Evolutionary conservation across 1,140 invertebrate species (phyloP), one percentile per base, ranked within the genome.

Genomic region (Apis laboriosa): DNA sequence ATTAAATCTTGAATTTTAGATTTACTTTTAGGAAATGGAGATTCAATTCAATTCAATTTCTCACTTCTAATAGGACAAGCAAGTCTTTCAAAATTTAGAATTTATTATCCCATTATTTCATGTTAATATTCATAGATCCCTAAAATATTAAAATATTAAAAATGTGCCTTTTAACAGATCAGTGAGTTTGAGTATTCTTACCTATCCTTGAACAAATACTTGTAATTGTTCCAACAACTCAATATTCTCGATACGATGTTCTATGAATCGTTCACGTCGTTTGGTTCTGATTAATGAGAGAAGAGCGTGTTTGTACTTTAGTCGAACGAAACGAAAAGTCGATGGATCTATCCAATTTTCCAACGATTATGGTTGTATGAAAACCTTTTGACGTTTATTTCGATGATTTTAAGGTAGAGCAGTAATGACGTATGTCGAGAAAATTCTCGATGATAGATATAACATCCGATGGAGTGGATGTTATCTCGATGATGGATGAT

Each of bases 271-370:
- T 77, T 28, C 66, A 28, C 24, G 66, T 61, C 55, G 55, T 28
- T 60, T 68, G 9, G 24, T 34, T 49, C 55, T 85, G 85, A 86
- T 86, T 86, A 86, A 86, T 61, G 77, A 77, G 77, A 70, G 77
- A 60, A 68, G 19, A 51, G 34, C 51, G 28, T 53, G 63, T 60
- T 86, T 28, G 56, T 53, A 43, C 24, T 49, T 67, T 63, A 61
- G 11, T 68, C 53, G 51, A 84, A 67, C 53, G 63, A 19, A 73
- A 56, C 43, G 28, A n/a, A 55, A 58, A 60, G 21, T 1, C 1
- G 61, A 63, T 24, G 34, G 49, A 21, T 72, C 15, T 43, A 66
- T 63, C 55, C 58, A 64, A 70, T 70, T 24, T 51, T 66, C 7
- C 17, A 24, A 34, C 55, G 53, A 70, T 60, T 34, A 28, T n/a